Evolutionary conservation across 2,797 vertebrate species (phyloP).

Genomic region (Coregonus sp.): DNA sequence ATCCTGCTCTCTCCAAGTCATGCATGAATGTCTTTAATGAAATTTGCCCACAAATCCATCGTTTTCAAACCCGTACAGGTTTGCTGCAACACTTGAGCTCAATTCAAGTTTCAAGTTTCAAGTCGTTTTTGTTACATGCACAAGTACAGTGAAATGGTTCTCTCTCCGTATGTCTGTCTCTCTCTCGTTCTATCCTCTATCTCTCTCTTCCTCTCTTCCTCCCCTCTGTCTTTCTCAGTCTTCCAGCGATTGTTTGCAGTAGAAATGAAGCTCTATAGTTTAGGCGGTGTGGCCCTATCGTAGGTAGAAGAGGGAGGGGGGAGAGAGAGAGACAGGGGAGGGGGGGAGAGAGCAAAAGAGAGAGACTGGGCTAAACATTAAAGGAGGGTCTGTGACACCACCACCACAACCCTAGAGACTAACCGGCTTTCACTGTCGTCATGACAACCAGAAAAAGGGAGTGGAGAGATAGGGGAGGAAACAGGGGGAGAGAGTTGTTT

Average conservation of each 20-base stretch:
- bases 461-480: conserved; percentile 21
- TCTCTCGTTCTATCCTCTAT: not conserved
- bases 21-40: not conserved
- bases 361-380: conserved; percentile 15
- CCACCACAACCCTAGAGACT: conserved; percentile 58
- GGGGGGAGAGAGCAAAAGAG: too few relatives aligned
- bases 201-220: not conserved
- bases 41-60: not conserved
- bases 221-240: not conserved
- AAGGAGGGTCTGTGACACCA: conserved; percentile 47
- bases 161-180: not conserved
- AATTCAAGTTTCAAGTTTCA: not conserved
- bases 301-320: not conserved
- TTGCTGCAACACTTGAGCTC: not conserved
- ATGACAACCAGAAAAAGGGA: conserved; percentile 67
- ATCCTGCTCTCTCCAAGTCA: not conserved
- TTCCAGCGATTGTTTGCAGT: not conserved
- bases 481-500: conserved; percentile 33
- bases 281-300: not conserved
- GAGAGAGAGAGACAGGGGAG: not conserved
- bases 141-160: too few relatives aligned
- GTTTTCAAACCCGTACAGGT: not conserved
- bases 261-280: not conserved
- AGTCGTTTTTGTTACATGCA: too few relatives aligned
- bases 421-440: conserved; percentile 63